Conservation (phyloP, 2,888 invertebrate genomes). For the Agriopis leucophaearia region DNA sequence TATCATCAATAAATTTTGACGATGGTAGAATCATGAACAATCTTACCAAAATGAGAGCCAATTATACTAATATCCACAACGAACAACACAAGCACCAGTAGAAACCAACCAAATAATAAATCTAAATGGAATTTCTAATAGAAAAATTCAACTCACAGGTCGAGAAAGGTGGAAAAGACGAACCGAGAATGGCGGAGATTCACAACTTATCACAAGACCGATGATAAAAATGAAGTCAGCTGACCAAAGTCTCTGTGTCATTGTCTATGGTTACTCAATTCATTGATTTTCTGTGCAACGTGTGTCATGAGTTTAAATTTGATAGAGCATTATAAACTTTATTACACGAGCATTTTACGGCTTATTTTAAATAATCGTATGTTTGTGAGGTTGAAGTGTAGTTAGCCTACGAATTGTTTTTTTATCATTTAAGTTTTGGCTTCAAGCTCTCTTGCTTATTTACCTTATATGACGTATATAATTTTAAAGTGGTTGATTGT, state of each 20-base stretch:
- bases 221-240: constrained; percentile 86
- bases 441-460: too few species aligned
- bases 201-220: constrained; percentile 86
- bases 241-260: constrained; percentile 78
- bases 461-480: too few species aligned
- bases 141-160: constrained; percentile 79
- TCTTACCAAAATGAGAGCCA: constrained; percentile 62
- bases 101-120: constrained; percentile 51
- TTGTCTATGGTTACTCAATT: constrained; percentile 65
- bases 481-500: too few species aligned
- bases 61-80: constrained; percentile 55
- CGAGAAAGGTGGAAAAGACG: constrained; percentile 82
- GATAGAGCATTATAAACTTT: background rate
- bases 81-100: constrained; percentile 66
- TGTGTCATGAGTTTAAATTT: background rate
- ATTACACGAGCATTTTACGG: background rate
- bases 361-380: background rate
- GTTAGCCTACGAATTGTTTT: too few species aligned
- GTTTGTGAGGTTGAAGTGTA: background rate
- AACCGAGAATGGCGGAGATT: constrained; percentile 84
- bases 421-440: too few species aligned
- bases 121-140: constrained; percentile 55
- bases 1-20: constrained; percentile 51
- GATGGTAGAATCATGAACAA: constrained; percentile 63
- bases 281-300: constrained; percentile 66